Evolutionary conservation across 2,113 vertebrate species (phyloP).

Genomic region (Xerus inauris): DNA sequence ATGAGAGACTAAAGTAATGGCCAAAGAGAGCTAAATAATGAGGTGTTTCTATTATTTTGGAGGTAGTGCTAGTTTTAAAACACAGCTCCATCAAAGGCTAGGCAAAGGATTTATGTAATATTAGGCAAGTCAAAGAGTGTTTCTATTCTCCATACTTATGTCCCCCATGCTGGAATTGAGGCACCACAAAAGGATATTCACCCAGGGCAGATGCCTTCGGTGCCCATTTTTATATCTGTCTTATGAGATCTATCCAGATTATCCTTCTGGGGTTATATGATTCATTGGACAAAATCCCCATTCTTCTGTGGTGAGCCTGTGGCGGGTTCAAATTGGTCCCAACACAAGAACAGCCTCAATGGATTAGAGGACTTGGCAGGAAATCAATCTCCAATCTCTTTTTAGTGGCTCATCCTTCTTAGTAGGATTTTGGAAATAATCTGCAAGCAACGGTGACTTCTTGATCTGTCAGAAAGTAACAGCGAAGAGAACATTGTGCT

Average conservation of each 20-base stretch:
- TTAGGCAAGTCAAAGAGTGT: not conserved
- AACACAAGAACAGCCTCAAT: not conserved
- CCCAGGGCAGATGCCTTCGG: not conserved
- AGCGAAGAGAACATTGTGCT: not conserved
- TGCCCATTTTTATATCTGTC: not conserved
- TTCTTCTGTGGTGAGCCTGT: not conserved
- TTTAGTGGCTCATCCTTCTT: slow-evolving; percentile 64
- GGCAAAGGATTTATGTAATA: not conserved
- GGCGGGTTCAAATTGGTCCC: not conserved
- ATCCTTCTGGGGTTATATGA: not conserved
- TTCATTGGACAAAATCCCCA: not conserved
- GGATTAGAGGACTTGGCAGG: slow-evolving; percentile 62
- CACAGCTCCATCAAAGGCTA: not conserved
- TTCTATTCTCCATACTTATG: not conserved
- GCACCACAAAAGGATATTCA: not conserved
- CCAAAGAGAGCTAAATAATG: not conserved
- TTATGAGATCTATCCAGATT: slow-evolving; percentile 23
- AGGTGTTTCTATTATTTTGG: not conserved
- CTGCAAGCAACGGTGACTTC: slow-evolving; percentile 52
- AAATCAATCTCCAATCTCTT: slow-evolving; percentile 68
- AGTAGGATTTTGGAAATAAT: slow-evolving; percentile 70
- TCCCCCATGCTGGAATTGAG: not conserved
- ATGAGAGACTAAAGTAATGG: not conserved
- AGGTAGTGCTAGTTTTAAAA: not conserved
- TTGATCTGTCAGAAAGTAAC: slow-evolving; percentile 18